Conservation (phyloP, 2,797 vertebrate genomes). For the Chromobotia macracanthus region DNA sequence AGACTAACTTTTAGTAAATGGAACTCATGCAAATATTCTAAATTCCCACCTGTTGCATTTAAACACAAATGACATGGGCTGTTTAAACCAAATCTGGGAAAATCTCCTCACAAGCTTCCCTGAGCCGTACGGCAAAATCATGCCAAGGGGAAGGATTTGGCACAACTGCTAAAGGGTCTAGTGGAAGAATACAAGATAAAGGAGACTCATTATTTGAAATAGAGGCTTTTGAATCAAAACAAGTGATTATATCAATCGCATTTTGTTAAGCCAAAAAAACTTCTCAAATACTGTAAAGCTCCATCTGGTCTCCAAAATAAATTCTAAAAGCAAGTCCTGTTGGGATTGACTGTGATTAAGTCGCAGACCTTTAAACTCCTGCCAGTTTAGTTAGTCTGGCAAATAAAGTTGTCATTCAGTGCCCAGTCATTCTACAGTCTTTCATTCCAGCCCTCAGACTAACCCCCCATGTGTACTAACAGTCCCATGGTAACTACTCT, state of each 20-base stretch:
- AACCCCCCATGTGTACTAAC: conserved; percentile 28
- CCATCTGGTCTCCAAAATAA: conserved; percentile 39
- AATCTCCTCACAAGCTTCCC: conserved; percentile 39
- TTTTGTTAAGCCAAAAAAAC: conserved; percentile 40
- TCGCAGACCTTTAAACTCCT: conserved; percentile 41
- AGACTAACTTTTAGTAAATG: background rate
- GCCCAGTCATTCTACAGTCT: conserved; percentile 10
- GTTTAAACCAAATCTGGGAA: conserved; percentile 39
- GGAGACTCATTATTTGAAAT: conserved; percentile 23
- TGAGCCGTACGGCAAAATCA: conserved; percentile 11
- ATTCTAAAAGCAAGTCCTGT: conserved; percentile 15
- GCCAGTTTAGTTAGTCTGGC: conserved; percentile 39
- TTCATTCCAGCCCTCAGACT: conserved; percentile 19
- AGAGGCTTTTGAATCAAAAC: conserved; percentile 22
- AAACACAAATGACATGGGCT: conserved; percentile 27
- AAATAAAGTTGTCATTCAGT: conserved; percentile 11
- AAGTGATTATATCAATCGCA: conserved; percentile 28
- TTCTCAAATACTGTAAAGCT: conserved; percentile 26
- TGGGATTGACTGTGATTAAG: conserved; percentile 21
- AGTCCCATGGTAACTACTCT: conserved; percentile 34
- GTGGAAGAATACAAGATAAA: conserved; percentile 24
- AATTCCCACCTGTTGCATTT: conserved; percentile 26
- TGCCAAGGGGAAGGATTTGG: conserved; percentile 42
- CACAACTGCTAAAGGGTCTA: background rate
- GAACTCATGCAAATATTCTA: background rate